Evolutionary conservation across 2,888 invertebrate genomes (phyloP), one percentile per base, ranked within the genome.

Genomic region (Smittia aterrima): DNA sequence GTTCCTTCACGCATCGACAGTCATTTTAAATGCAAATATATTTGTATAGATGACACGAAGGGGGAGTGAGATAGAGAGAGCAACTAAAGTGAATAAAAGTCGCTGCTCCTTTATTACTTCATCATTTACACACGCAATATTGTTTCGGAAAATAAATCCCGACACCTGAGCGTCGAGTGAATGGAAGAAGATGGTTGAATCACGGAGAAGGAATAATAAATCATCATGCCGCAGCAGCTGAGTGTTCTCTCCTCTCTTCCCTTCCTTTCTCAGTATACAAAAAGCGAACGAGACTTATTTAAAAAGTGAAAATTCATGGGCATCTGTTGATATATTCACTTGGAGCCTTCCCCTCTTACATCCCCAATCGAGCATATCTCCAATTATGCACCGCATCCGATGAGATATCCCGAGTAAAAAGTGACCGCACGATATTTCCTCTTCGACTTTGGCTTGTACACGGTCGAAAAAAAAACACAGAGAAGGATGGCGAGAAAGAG

Each of bases 311-410:
- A 47, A 25, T 70, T 53, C 54, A 70, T 54, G 32, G 70, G 24
- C 70, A 70, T 27, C 70, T 70, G 70, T 70, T 70, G 70, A 53
- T 67, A 24, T 67, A 41, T 32, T 66, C 32, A 58, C 58, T 58
- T 58, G 1, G 11, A 47, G 16, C 47, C 47, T 11, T 11, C 7
- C 11, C 16, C 47, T 47, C 47, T 47, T 47, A 32, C 32, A 32
- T 32, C 16, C 47, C 11, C 47, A 47, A 47, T 47, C 16, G 32
- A 32, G 32, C 32, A 9, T 32, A 32, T 32, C 32, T 32, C 32
- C 32, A 32, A 32, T 32, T 32, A 32, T 32, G 32, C 32, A 32
- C 4, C n/a, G 47, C 11, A 13, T 47, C 11, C 11, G 47, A 47
- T n/a, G 47, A 16, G 47, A 47, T n/a, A 47, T n/a, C 47, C 47